phyloP scores from a whole-genome alignment of 2,113 vertebrate species.

The Silurus glanis region DNA sequence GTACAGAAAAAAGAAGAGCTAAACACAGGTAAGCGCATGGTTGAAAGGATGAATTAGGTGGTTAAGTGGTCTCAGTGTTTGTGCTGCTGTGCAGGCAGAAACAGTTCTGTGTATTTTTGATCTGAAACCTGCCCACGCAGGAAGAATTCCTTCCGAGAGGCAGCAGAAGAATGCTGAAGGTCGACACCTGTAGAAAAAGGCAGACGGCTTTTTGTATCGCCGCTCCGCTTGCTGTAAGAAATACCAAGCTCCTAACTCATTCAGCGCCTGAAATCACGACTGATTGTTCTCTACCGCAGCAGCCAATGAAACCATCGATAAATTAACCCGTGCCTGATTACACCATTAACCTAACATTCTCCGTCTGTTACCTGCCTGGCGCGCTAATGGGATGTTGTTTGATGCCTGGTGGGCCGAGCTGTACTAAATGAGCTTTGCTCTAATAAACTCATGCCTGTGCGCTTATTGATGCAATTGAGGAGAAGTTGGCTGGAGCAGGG shows the following conservation, averaged over 20 bases:
- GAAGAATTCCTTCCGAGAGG: slow-evolving; percentile 26
- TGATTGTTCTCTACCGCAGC: slow-evolving; percentile 37
- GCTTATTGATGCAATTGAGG: slow-evolving; percentile 43
- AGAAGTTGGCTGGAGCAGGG: slow-evolving; percentile 18
- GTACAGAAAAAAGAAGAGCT: not conserved
- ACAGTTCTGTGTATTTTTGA: slow-evolving; percentile 39
- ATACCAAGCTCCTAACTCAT: slow-evolving; percentile 39
- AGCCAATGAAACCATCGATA: slow-evolving; percentile 49
- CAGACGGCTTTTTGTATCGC: slow-evolving; percentile 2
- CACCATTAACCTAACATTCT: slow-evolving; percentile 51
- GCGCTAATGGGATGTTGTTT: slow-evolving; percentile 40
- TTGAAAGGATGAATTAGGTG: slow-evolving; percentile 48
- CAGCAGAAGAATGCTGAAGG: slow-evolving; percentile 40
- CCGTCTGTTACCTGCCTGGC: slow-evolving; percentile 50
- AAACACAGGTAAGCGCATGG: slow-evolving; percentile 37
- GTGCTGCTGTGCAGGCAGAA: slow-evolving; percentile 36
- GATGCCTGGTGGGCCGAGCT: slow-evolving; percentile 36
- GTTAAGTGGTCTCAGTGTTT: slow-evolving; percentile 47
- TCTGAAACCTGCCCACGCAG: slow-evolving; percentile 38
- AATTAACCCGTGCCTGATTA: slow-evolving; percentile 47
- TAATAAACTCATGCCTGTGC: slow-evolving; percentile 50
- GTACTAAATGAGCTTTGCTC: slow-evolving; percentile 49
- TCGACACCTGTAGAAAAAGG: slow-evolving; percentile 45
- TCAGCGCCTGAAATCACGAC: slow-evolving; percentile 34
- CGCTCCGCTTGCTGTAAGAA: slow-evolving; percentile 17